A percentile compares a stretch with the other conserved stretches of the same genome.
These are phyloP conservation scores for Augochlorella aurata DNA, from an alignment of 2,888 invertebrate genomes.

Conservation along the genomic window DNA sequence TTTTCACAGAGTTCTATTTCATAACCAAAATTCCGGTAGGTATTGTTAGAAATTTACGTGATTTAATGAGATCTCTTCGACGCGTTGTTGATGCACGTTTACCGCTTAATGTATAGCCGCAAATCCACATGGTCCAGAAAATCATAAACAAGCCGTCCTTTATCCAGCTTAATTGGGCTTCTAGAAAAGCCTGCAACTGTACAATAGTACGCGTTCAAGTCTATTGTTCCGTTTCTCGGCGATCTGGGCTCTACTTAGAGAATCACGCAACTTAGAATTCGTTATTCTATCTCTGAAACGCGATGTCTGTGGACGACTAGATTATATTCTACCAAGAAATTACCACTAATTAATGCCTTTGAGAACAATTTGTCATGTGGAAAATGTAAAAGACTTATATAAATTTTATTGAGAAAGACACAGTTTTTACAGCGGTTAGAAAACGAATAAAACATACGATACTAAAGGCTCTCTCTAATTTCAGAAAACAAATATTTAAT, in stretches of 20 bases:
- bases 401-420: too few species aligned
- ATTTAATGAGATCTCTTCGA: conserved; percentile 46
- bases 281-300: neutral
- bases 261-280: conserved; percentile 16
- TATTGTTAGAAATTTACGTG: conserved; percentile 40
- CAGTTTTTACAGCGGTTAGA: too few species aligned
- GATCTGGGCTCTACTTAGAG: neutral
- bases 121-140: conserved; percentile 53
- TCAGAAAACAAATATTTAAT: too few species aligned
- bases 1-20: neutral
- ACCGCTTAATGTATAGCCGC: conserved; percentile 48
- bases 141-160: conserved; percentile 59
- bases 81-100: conserved; percentile 50
- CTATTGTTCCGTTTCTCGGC: conserved; percentile 32
- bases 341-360: too few species aligned
- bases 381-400: too few species aligned
- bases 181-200: conserved; percentile 54
- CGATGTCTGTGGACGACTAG: neutral
- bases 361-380: too few species aligned
- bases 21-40: neutral
- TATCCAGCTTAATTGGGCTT: conserved; percentile 55
- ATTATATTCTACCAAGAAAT: neutral
- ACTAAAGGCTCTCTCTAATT: too few species aligned
- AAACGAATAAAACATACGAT: too few species aligned
- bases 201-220: conserved; percentile 40